phyloP scores from a whole-genome alignment of 2,888 invertebrate genomes.

The Megaustenia siamemsis region DNA sequence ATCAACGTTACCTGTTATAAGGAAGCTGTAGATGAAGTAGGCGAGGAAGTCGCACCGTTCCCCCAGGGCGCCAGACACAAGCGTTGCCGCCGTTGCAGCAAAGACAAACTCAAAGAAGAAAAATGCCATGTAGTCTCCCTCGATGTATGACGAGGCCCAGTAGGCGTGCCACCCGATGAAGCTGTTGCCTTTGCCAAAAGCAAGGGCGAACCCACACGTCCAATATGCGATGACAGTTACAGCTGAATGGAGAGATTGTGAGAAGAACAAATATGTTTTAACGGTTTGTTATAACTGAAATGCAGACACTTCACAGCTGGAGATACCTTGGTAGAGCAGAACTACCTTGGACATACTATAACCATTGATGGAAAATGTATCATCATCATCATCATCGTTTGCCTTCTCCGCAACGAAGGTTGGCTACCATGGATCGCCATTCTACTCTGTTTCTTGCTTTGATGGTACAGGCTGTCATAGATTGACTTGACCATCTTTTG shows the following conservation, averaged over 20 bases:
- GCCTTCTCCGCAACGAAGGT: too few species aligned
- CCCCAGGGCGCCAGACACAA: constrained; percentile 83
- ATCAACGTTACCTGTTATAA: constrained; percentile 82
- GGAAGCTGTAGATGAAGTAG: constrained; percentile 82
- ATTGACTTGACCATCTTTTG: too few species aligned
- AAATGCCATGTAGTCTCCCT: constrained; percentile 62
- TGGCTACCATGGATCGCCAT: too few species aligned
- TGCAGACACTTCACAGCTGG: too few species aligned
- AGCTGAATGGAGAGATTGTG: constrained; percentile 60
- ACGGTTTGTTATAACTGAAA: too few species aligned
- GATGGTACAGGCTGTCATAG: too few species aligned
- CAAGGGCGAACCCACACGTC: constrained; percentile 69
- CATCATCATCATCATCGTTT: too few species aligned
- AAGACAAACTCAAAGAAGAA: constrained; percentile 83
- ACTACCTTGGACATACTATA: too few species aligned
- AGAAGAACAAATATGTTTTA: too few species aligned
- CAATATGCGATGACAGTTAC: constrained; percentile 70
- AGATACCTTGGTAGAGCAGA: too few species aligned
- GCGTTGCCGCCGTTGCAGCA: constrained; percentile 83
- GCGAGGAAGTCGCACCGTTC: constrained; percentile 83
- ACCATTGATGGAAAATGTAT: too few species aligned
- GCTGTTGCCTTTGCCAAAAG: constrained; percentile 69
- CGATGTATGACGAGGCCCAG: constrained; percentile 67
- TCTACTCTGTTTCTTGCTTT: too few species aligned
- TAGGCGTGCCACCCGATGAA: constrained; percentile 79